phyloP scores from a whole-genome alignment of 2,113 vertebrate genomes.

The Gymnarchus niloticus region DNA sequence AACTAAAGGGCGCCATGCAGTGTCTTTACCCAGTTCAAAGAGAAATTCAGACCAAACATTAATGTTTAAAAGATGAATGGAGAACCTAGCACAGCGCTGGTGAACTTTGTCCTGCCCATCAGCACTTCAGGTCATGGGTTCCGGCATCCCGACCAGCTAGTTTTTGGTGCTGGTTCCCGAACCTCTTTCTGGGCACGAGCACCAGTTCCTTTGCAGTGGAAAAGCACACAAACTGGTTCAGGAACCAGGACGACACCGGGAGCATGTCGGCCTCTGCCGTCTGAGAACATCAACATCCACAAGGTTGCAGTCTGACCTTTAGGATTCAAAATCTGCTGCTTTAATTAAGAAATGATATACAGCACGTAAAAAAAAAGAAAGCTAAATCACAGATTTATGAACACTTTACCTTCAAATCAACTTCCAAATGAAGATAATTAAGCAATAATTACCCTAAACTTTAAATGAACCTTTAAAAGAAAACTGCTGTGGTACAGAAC shows the following conservation, averaged over 20 bases:
- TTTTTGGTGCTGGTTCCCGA: too few species aligned
- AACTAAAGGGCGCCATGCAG: too few species aligned
- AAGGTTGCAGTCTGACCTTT: constrained; percentile 10
- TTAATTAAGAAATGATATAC: constrained; percentile 10
- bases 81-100: too few species aligned
- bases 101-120: too few species aligned
- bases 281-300: neutral
- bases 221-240: too few species aligned
- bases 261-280: neutral
- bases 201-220: too few species aligned
- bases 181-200: too few species aligned
- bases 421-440: neutral
- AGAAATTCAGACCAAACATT: too few species aligned
- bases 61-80: too few species aligned
- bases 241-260: neutral
- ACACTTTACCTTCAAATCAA: constrained; percentile 9
- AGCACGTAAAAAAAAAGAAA: neutral
- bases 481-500: neutral
- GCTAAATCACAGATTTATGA: constrained; percentile 16
- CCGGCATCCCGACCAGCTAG: too few species aligned
- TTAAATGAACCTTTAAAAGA: constrained; percentile 3
- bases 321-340: constrained; percentile 5
- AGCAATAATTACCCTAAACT: neutral
- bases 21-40: too few species aligned
- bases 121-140: too few species aligned